Evolutionary conservation across 2,888 invertebrate genomes (phyloP).

Genomic region (Agrochola circellaris): DNA sequence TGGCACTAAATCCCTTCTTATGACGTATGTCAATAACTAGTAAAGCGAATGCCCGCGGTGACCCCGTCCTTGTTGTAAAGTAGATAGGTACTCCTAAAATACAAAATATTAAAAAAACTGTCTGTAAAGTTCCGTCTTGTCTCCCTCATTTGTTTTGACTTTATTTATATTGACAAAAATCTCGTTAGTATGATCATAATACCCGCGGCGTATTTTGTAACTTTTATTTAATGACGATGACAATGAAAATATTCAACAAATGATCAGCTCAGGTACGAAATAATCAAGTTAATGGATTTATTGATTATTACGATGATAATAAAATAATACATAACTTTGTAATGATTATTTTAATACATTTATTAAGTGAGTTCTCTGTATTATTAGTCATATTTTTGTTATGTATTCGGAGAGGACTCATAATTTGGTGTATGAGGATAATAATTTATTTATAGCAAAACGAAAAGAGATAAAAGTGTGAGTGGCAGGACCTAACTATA

Average conservation of each 20-base stretch:
- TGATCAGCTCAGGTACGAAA: constrained; percentile 23
- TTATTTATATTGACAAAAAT: background rate
- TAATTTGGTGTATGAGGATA: background rate
- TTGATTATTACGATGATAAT: constrained; percentile 14
- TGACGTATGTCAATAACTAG: too few relatives aligned
- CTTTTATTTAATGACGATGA: constrained; percentile 14
- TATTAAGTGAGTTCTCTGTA: constrained; percentile 22
- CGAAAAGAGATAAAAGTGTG: constrained; percentile 21
- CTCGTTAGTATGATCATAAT: background rate
- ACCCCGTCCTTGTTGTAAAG: background rate
- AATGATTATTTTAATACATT: constrained; percentile 1
- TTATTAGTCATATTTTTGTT: constrained; percentile 31
- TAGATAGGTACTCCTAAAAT: background rate
- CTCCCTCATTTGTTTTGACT: background rate
- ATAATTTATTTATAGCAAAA: constrained; percentile 9
- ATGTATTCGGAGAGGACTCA: background rate
- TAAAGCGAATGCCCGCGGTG: background rate
- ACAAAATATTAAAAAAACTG: background rate
- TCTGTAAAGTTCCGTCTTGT: background rate
- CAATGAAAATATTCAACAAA: background rate
- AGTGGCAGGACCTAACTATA: constrained; percentile 19
- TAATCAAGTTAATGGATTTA: constrained; percentile 24
- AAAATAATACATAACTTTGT: constrained; percentile 1
- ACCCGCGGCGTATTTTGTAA: background rate
- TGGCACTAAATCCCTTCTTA: too few relatives aligned